Evolutionary conservation across 2,888 invertebrate species (phyloP).

Genomic region (Chironomus riparius): DNA sequence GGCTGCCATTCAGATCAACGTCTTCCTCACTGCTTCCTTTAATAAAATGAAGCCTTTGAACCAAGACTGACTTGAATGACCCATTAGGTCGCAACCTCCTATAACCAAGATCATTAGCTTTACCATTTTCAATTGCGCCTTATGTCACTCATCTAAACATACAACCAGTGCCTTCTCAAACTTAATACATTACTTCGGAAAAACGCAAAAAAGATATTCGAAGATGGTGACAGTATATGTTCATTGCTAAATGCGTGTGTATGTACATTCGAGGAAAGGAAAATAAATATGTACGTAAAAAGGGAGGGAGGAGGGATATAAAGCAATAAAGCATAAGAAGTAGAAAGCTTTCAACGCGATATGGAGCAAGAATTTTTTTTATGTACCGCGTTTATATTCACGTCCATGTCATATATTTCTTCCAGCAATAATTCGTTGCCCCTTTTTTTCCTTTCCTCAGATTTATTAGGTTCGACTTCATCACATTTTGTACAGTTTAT

Average conservation of each 20-base stretch:
- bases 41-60: too few relatives aligned
- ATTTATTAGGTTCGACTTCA: slow-evolving; percentile 17
- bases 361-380: background rate
- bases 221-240: background rate
- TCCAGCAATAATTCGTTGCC: slow-evolving; percentile 11
- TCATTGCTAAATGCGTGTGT: background rate
- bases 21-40: too few relatives aligned
- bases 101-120: too few relatives aligned
- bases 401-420: background rate
- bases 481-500: slow-evolving; percentile 2
- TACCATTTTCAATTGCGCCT: too few relatives aligned
- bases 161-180: background rate
- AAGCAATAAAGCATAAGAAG: background rate
- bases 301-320: background rate
- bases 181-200: background rate
- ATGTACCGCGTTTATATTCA: background rate
- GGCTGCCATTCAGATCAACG: too few relatives aligned
- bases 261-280: background rate
- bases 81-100: too few relatives aligned
- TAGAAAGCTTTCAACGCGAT: background rate
- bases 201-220: background rate
- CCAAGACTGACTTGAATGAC: too few relatives aligned
- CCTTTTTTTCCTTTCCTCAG: background rate
- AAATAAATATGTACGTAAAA: background rate
- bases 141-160: too few relatives aligned